Evolutionary conservation across 1,140 invertebrate species (phyloP).

Genomic region (Choristoneura fumiferana): DNA sequence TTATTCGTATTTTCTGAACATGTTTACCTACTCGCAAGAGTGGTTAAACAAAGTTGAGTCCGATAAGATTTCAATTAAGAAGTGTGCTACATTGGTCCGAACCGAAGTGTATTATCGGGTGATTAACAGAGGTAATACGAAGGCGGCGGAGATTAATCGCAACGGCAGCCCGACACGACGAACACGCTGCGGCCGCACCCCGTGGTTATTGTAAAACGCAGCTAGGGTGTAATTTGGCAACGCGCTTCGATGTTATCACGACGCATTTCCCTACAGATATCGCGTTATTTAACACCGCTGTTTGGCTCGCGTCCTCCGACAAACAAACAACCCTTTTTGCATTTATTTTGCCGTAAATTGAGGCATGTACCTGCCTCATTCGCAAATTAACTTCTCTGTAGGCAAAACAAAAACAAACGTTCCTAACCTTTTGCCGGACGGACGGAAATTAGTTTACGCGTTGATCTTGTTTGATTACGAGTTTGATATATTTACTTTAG

Average conservation of each 20-base stretch:
- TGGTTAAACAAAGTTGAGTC: not conserved
- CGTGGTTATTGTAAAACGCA: slow-evolving; percentile 61
- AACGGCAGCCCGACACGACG: not conserved
- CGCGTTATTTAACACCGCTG: slow-evolving; percentile 62
- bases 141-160: not conserved
- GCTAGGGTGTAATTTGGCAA: slow-evolving; percentile 70
- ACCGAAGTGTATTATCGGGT: not conserved
- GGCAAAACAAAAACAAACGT: slow-evolving; percentile 5
- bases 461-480: slow-evolving; percentile 16
- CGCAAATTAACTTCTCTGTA: slow-evolving; percentile 17
- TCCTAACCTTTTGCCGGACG: slow-evolving; percentile 6
- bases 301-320: slow-evolving; percentile 56
- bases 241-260: slow-evolving; percentile 58
- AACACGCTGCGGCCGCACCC: slow-evolving; percentile 1
- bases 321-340: slow-evolving; percentile 46
- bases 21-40: too few relatives aligned
- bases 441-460: slow-evolving; percentile 1
- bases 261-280: slow-evolving; percentile 61
- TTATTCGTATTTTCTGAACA: too few relatives aligned
- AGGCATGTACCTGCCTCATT: slow-evolving; percentile 20
- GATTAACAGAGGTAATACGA: not conserved
- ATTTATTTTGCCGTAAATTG: slow-evolving; percentile 39
- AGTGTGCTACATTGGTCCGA: too few relatives aligned
- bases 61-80: too few relatives aligned
- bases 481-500: not conserved